Conservation (phyloP, 2,113 vertebrate species). For the Chelonoidis abingdonii region DNA sequence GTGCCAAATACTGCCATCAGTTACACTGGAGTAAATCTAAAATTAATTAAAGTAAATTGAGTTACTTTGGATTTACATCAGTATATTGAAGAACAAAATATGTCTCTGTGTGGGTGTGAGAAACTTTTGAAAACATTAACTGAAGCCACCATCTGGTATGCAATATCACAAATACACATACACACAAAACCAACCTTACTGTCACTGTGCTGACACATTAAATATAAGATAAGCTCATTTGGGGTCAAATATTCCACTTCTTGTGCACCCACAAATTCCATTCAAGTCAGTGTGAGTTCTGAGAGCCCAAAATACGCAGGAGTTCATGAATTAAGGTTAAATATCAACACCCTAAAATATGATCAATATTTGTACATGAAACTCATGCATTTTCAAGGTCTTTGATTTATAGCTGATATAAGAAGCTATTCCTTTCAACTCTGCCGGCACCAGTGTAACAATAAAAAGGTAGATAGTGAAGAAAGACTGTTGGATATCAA, state of each 20-base stretch:
- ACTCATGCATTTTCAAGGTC: background rate
- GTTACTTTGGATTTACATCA: background rate
- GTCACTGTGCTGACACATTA: background rate
- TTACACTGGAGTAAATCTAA: background rate
- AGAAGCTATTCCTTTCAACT: background rate
- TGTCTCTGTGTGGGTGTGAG: background rate
- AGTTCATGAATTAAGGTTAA: background rate
- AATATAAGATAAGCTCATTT: background rate
- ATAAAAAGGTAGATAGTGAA: background rate
- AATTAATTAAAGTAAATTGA: background rate
- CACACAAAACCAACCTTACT: background rate
- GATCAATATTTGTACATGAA: background rate
- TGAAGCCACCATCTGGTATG: background rate
- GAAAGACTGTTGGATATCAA: background rate
- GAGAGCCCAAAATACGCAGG: background rate
- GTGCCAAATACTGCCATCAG: background rate
- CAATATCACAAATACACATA: background rate
- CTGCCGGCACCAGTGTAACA: background rate
- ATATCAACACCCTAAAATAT: background rate
- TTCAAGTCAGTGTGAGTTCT: background rate
- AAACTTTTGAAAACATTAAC: background rate
- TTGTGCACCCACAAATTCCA: background rate
- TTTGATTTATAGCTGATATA: background rate
- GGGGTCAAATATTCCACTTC: background rate
- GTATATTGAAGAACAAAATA: background rate